Conservation (phyloP, 2,888 invertebrate genomes). For the Cerceris rybyensis region DNA sequence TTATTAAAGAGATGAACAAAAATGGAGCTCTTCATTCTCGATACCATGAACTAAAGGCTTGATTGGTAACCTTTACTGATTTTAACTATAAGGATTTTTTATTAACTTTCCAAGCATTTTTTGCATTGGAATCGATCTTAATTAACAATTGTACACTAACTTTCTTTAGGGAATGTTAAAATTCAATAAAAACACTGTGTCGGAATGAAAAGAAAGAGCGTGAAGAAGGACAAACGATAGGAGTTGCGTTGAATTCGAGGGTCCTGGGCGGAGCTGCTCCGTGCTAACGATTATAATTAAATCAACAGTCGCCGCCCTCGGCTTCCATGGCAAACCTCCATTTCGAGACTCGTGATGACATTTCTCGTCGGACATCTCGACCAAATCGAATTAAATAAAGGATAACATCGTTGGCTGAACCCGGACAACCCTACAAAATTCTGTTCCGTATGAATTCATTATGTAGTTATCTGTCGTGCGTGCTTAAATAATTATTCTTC, state of each 20-base stretch:
- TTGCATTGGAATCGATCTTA: too few relatives aligned
- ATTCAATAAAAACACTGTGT: not conserved
- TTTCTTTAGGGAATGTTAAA: not conserved
- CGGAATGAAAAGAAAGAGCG: not conserved
- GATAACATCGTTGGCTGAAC: conserved; percentile 12
- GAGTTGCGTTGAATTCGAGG: conserved; percentile 76
- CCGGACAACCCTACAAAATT: not conserved
- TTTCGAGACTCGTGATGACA: conserved; percentile 52
- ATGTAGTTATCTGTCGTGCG: not conserved
- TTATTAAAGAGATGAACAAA: too few relatives aligned
- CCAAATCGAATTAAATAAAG: conserved; percentile 48
- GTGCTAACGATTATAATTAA: conserved; percentile 79
- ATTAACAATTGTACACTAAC: not conserved
- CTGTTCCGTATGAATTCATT: not conserved
- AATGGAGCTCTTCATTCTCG: too few relatives aligned
- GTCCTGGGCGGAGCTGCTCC: conserved; percentile 75
- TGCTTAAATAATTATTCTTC: too few relatives aligned
- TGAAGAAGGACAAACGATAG: conserved; percentile 52
- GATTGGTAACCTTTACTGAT: too few relatives aligned
- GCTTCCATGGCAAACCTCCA: conserved; percentile 69
- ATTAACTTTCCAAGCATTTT: too few relatives aligned
- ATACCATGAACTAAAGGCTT: too few relatives aligned
- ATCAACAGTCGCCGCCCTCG: conserved; percentile 80
- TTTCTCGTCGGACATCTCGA: conserved; percentile 36
- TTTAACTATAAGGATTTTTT: too few relatives aligned